Conservation (phyloP, 1,140 invertebrate genomes). For the Chionoecetes opilio region DNA sequence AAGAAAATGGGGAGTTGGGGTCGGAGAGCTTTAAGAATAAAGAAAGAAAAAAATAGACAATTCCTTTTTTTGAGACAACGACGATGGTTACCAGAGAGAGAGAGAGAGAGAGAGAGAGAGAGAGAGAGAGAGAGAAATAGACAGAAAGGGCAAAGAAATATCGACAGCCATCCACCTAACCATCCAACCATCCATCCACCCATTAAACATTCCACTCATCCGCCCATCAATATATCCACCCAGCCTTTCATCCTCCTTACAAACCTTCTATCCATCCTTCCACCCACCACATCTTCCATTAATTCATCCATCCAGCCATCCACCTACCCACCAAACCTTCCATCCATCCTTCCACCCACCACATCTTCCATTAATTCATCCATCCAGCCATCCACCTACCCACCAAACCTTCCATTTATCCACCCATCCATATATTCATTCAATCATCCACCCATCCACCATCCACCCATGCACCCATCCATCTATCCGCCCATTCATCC, state of each 20-base stretch:
- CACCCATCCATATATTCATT: too few relatives aligned
- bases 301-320: background rate
- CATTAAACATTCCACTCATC: too few relatives aligned
- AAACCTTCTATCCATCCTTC: too few relatives aligned
- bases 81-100: background rate
- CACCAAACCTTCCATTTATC: too few relatives aligned
- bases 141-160: slow-evolving; percentile 42
- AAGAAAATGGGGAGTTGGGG: background rate
- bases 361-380: too few relatives aligned
- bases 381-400: too few relatives aligned
- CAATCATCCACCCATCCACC: background rate
- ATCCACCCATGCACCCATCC: background rate
- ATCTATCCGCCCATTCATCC: background rate
- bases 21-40: background rate
- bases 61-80: slow-evolving; percentile 32
- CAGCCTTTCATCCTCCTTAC: background rate
- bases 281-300: too few relatives aligned
- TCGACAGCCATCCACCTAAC: background rate
- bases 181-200: too few relatives aligned
- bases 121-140: background rate
- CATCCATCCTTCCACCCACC: too few relatives aligned
- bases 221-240: too few relatives aligned
- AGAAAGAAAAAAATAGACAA: background rate
- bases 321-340: too few relatives aligned
- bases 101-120: slow-evolving; percentile 27